Conservation (phyloP, 2,113 vertebrate genomes). For the Pao palembangensis region DNA sequence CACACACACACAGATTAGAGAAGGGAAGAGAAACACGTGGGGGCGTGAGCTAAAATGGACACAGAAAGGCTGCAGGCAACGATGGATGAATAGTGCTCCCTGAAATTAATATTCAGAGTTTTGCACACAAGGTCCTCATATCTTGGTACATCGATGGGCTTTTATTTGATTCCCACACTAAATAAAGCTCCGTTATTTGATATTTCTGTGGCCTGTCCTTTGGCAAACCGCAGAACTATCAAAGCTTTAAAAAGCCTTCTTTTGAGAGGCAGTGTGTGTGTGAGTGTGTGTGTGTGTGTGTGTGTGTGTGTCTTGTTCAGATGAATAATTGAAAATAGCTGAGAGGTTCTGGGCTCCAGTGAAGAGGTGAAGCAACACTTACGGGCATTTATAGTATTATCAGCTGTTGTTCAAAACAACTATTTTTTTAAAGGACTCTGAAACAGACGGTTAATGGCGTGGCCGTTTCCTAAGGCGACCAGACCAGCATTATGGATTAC, state of each 20-base stretch:
- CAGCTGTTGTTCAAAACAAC: constrained; percentile 17
- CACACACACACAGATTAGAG: constrained; percentile 10
- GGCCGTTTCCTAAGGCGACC: constrained; percentile 40
- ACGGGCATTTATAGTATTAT: constrained; percentile 20
- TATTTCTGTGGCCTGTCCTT: constrained; percentile 1
- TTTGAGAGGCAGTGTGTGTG: too few species aligned
- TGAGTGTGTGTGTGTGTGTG: constrained; percentile 19
- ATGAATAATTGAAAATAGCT: constrained; percentile 63
- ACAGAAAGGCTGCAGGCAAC: background rate
- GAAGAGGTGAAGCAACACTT: constrained; percentile 25
- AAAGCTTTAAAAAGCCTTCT: constrained; percentile 2
- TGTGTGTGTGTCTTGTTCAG: constrained; percentile 5
- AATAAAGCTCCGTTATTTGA: background rate
- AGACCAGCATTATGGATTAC: constrained; percentile 63
- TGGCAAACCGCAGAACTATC: background rate
- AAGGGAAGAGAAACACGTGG: constrained; percentile 14
- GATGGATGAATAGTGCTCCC: background rate
- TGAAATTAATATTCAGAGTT: constrained; percentile 1
- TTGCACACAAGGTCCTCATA: background rate
- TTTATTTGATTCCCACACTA: background rate
- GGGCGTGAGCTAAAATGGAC: constrained; percentile 17
- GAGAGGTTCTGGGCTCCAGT: constrained; percentile 22
- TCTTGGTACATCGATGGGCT: background rate
- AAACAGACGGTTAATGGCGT: constrained; percentile 56
- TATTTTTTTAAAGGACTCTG: constrained; percentile 52